phyloP scores from a whole-genome alignment of 2,888 invertebrate species.

The Sacculina carcini region DNA sequence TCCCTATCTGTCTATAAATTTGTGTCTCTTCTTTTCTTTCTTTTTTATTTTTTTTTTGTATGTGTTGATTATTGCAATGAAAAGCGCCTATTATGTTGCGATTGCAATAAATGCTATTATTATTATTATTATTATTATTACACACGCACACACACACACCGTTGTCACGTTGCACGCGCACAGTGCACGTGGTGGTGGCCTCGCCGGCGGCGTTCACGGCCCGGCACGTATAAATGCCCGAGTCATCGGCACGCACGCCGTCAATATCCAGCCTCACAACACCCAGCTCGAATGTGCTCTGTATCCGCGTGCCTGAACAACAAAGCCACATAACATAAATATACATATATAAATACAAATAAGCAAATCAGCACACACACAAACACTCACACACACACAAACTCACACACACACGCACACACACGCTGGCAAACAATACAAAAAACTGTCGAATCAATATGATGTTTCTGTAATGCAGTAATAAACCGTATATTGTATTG shows the following conservation, averaged over 20 bases:
- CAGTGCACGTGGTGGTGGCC: conserved; percentile 68
- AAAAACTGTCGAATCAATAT: too few species aligned
- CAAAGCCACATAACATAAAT: not conserved
- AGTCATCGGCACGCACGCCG: conserved; percentile 62
- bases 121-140: too few species aligned
- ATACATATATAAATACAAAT: not conserved
- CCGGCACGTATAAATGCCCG: conserved; percentile 82
- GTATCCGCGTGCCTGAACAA: conserved; percentile 38
- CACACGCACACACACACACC: too few species aligned
- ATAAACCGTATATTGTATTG: too few species aligned
- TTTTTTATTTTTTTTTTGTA: too few species aligned
- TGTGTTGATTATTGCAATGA: too few species aligned
- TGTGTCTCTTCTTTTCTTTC: too few species aligned
- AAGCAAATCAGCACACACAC: not conserved
- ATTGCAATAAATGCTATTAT: too few species aligned
- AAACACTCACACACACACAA: not conserved
- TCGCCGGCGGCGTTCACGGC: conserved; percentile 79
- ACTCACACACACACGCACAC: not conserved
- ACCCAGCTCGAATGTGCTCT: conserved; percentile 90
- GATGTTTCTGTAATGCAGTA: too few species aligned
- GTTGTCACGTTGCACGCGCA: conserved; percentile 42
- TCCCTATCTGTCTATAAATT: too few species aligned
- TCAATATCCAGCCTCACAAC: conserved; percentile 74
- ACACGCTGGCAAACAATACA: conserved; percentile 3
- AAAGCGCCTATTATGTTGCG: too few species aligned